Evolutionary conservation across 2,113 vertebrate genomes (phyloP).

Genomic region (Haemorhous mexicanus): DNA sequence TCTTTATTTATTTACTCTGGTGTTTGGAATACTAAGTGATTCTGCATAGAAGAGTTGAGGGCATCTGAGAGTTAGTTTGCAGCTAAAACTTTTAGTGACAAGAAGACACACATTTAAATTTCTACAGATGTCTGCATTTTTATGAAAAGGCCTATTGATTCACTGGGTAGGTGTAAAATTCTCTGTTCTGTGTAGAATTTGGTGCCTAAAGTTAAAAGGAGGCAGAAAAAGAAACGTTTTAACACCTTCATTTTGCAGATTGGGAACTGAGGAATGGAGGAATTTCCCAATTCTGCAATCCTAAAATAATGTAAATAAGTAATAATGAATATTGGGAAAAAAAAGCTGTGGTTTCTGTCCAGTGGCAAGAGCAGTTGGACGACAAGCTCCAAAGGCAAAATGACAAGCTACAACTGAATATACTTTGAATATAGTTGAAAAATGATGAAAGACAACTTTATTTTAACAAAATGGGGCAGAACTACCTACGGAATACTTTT

Average conservation of each 20-base stretch:
- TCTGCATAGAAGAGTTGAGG: not conserved
- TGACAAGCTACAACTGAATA: not conserved
- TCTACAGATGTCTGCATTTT: not conserved
- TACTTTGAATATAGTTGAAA: not conserved
- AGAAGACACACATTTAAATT: not conserved
- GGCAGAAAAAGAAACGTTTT: fast-evolving
- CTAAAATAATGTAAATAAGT: not conserved
- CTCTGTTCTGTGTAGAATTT: not conserved
- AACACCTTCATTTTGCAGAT: not conserved
- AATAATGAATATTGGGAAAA: not conserved
- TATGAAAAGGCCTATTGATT: not conserved
- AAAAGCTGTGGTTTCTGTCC: not conserved
- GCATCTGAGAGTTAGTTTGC: not conserved
- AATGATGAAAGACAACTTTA: not conserved
- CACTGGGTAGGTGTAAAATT: not conserved
- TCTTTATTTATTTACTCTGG: not conserved
- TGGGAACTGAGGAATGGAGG: not conserved
- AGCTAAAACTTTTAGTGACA: not conserved
- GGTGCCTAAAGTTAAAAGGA: not conserved
- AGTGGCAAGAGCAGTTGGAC: not conserved
- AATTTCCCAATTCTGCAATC: not conserved
- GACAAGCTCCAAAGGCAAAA: not conserved
- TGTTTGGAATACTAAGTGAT: not conserved
- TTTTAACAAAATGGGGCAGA: not conserved
- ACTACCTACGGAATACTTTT: not conserved